Evolutionary conservation across 2,888 invertebrate species (phyloP).

Genomic region (Chrysolina haemoptera): DNA sequence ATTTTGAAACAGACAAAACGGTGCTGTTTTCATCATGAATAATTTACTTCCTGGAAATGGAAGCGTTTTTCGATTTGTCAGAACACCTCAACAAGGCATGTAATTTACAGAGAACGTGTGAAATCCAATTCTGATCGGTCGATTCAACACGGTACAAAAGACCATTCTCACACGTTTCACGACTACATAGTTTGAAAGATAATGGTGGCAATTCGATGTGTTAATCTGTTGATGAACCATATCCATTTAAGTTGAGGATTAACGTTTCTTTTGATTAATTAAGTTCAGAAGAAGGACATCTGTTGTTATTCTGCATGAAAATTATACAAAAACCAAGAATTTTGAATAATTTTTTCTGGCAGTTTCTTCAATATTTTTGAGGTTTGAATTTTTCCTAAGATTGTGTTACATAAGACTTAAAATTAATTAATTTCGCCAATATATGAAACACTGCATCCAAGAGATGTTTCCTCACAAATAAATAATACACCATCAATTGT

Average conservation of each 20-base stretch:
- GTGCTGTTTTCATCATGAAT: background rate
- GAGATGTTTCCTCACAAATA: no score
- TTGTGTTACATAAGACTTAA: no score
- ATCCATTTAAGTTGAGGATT: background rate
- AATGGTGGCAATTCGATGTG: background rate
- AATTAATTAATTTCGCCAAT: no score
- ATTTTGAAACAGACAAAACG: background rate
- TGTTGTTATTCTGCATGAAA: no score
- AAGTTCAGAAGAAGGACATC: no score
- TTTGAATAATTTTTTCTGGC: no score
- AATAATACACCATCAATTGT: no score
- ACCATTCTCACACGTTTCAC: slow-evolving; percentile 18
- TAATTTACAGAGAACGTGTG: slow-evolving; percentile 27
- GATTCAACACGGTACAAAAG: slow-evolving; percentile 26
- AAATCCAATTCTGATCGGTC: slow-evolving; percentile 16
- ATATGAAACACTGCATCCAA: no score
- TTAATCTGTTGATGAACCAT: background rate
- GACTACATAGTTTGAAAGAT: slow-evolving; percentile 17
- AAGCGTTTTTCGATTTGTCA: background rate
- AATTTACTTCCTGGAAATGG: background rate
- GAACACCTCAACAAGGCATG: background rate
- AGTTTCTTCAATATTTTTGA: no score
- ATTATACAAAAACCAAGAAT: no score
- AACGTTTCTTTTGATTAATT: no score
- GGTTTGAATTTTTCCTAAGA: no score